Conservation (phyloP, 2,888 invertebrate genomes). For the Drosophila nr. fundita region DNA sequence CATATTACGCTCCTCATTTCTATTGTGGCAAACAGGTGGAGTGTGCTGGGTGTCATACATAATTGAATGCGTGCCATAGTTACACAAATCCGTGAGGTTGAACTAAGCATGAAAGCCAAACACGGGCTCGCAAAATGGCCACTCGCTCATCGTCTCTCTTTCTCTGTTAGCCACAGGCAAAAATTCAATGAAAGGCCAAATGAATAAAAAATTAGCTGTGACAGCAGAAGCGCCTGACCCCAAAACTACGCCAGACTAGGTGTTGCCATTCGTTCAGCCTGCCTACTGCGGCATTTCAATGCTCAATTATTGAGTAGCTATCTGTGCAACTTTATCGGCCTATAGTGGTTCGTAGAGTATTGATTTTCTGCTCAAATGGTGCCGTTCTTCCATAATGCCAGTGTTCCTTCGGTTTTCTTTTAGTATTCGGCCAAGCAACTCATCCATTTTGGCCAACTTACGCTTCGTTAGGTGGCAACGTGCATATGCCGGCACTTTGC, state of each 20-base stretch:
- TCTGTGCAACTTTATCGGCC: constrained; percentile 37
- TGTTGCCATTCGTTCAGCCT: neutral
- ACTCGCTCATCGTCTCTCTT: neutral
- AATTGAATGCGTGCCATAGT: constrained; percentile 69
- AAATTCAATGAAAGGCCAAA: constrained; percentile 62
- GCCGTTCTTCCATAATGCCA: constrained; percentile 6
- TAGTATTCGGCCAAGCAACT: constrained; percentile 25
- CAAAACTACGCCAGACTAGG: neutral
- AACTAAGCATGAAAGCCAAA: constrained; percentile 36
- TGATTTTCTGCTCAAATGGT: constrained; percentile 52
- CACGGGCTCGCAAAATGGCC: constrained; percentile 46
- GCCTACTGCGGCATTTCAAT: constrained; percentile 29
- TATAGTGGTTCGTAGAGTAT: constrained; percentile 27
- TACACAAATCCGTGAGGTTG: constrained; percentile 57
- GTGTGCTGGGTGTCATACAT: constrained; percentile 41
- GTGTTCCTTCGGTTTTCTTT: neutral
- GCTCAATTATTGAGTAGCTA: constrained; percentile 61
- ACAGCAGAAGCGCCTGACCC: constrained; percentile 44
- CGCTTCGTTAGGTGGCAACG: constrained; percentile 44
- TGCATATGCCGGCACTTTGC: constrained; percentile 48
- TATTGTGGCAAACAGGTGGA: constrained; percentile 20
- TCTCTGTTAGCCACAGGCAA: constrained; percentile 3
- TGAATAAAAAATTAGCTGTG: constrained; percentile 74
- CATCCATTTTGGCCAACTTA: constrained; percentile 41
- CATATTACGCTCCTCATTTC: neutral